Base-by-base conservation (phyloP, 2,797 vertebrate species). In the Tachyglossus aculeatus region DNA sequence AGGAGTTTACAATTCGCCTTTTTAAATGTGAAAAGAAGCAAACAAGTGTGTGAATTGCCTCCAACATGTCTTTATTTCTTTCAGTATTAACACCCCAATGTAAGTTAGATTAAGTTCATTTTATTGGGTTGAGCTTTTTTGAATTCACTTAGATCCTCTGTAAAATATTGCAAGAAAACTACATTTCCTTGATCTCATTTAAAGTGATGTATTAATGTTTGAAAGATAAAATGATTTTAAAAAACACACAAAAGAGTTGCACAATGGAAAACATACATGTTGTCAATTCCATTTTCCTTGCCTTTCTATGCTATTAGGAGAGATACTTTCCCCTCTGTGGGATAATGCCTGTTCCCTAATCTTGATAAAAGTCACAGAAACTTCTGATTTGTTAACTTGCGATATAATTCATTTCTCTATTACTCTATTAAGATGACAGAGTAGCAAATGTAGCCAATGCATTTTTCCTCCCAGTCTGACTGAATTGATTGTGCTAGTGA, bases 391-490 rank as follows among this genome's bases (percentile, higher is more conserved):
- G 32, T 50, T 83, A 82, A 76, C 56, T 76, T 67, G 38, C 34
- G n/a, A 25, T 43, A 44, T 31, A 86, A 73, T 58, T 59, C 0
- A 74, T 70, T 82, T 83, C 80, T 81, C 52, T 78, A 29, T 77
- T 56, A 44, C 53, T 67, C 68, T 75, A 63, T 86, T 86, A 78
- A 83, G 69, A 47, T 75, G 74, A 79, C n/a, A 81, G 67, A 67
- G n/a, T 56, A 39, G 9, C 24, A 67, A 67, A 78, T 57, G 53
- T 6, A 67, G 54, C 33, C 76, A 41, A 19, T 5, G 1, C 39
- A 32, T 58, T 67, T 80, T 81, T 36, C 9, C 4, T 13, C 64
- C 55, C 51, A 1, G 19, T 56, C 32, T 53, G 62, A 21, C 50
- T 82, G 67, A 87, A 77, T 21, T 41, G 53, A 82, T 57, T 31